Evolutionary conservation across 2,113 vertebrate species (phyloP), one percentile per base, ranked within the genome.

Genomic region (Hiodon alosoides): DNA sequence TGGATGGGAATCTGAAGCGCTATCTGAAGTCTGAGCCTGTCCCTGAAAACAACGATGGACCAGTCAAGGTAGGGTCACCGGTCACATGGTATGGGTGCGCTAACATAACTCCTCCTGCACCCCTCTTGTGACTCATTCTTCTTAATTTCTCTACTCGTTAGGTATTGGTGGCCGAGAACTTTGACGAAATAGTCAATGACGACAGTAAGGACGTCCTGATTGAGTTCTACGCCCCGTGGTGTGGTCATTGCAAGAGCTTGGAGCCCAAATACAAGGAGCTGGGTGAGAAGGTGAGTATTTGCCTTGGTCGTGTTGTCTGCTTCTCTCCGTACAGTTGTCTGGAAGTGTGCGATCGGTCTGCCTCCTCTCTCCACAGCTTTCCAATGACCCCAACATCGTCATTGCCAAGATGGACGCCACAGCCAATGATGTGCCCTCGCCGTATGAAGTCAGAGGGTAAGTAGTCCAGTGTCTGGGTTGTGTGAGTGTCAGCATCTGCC

Each of bases 361-460:
- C 52, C 4, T 14, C 11, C 78, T 60, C 81, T 70, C 54, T 81
- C 79, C 74, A 79, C 80, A 99, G 97, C 91, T 99, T 48, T 86
- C 89, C 73, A 81, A 85, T 79, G 92, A 97, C 84, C 95, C 96
- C 82, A 96, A 94, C 76, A 86, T 99, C 2, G 47, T 99, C 78
- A 92, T 99, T 80, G 97, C 97, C 81, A 99, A 99, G 90, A 99
- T 99, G 97, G 97, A 99, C 2, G 97, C 97, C 71, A 99, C 97
- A 79, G 95, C 97, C 82, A 99, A 99, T 61, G 97, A 99, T 75
- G 97, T 99, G 82, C 97, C 97, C 81, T 92, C 94, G 77, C 91
- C 91, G 0, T 98, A 97, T 80, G 95, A 98, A 93, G 97, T 99
- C 86, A 92, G 93, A 87, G 97, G 97, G 97, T 99, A 88, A 88